Base-by-base conservation (phyloP, 2,888 invertebrate genomes). In the Notodonta dromedarius region DNA sequence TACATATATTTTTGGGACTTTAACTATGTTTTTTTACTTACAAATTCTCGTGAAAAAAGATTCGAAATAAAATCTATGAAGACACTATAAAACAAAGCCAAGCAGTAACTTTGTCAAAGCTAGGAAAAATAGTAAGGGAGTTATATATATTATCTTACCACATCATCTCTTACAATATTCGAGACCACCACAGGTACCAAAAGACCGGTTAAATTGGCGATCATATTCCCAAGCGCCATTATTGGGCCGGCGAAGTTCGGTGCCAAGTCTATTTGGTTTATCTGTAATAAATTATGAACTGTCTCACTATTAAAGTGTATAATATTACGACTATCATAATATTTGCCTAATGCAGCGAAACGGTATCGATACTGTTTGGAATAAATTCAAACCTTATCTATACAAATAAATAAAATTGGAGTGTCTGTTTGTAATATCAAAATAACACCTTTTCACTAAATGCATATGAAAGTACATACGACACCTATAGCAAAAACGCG, bases 241-340 rank as follows among this genome's bases (percentile, higher is more conserved):
- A 97, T 86, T 0, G 96, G 95, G 0, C 97, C 97, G 0, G 97
- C 96, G 74, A 96, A 97, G 79, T 96, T 96, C 0, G 97, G 97
- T 5, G 97, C 95, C 65, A 97, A 88, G 82, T 97, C 97, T 61
- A 97, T 96, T 63, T 96, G 96, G 82, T 97, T 97, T 5, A 95
- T 95, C 91, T 95, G 94, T 48, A 82, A 80, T 42, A 56, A 58
- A 61, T 50, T 39, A 39, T 52, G 13, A 24, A 24, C 24, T 0
- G 39, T 11, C 4, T 54, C 11, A 8, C 39, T n/a, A 55, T 55
- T 55, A 40, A 39, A 40, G n/a, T 40, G 39, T 16, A n/a, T 55
- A 6, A n/a, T 55, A 6, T 55, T 40, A 55, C 16, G n/a, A 40
- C 14, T 14, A 24, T n/a, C n/a, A n/a, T 24, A 24, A 24, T 40